phyloP scores from a whole-genome alignment of 2,888 invertebrate genomes.

The Capitulum mitella region DNA sequence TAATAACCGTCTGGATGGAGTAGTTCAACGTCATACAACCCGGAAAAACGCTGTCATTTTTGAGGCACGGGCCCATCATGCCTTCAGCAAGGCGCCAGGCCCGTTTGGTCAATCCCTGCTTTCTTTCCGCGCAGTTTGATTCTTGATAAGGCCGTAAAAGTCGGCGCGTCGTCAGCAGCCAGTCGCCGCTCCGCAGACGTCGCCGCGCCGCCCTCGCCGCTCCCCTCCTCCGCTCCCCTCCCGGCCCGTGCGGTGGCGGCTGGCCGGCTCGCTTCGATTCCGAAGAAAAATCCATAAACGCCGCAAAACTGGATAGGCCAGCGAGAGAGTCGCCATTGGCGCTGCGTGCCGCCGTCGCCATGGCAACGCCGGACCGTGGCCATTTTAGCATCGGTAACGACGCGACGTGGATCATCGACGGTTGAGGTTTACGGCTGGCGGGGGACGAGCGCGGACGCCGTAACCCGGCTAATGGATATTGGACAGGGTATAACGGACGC shows the following conservation, averaged over 20 bases:
- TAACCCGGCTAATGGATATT: conserved; percentile 20
- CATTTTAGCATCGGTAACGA: conserved; percentile 23
- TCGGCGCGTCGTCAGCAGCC: background rate
- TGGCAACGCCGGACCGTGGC: conserved; percentile 24
- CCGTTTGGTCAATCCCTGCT: background rate
- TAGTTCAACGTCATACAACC: too few relatives aligned
- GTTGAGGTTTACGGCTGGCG: conserved; percentile 12
- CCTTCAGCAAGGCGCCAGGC: too few relatives aligned
- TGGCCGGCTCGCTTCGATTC: background rate
- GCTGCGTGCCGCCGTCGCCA: conserved; percentile 15
- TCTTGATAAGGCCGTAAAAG: background rate
- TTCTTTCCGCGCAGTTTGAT: conserved; percentile 1
- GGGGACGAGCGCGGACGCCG: conserved; percentile 4
- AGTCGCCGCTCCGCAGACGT: background rate
- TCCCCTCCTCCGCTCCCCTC: background rate
- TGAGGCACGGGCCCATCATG: too few relatives aligned
- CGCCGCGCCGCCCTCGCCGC: background rate
- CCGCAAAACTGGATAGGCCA: background rate
- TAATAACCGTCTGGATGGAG: too few relatives aligned
- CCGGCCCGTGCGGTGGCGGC: background rate
- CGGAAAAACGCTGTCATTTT: too few relatives aligned
- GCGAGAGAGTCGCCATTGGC: background rate
- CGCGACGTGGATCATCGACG: conserved; percentile 16
- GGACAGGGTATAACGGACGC: conserved; percentile 12
- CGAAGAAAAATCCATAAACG: conserved; percentile 24